These are phyloP conservation scores for Andrena camellia DNA, from an alignment of 2,888 invertebrate species.

Conservation along the genomic window DNA sequence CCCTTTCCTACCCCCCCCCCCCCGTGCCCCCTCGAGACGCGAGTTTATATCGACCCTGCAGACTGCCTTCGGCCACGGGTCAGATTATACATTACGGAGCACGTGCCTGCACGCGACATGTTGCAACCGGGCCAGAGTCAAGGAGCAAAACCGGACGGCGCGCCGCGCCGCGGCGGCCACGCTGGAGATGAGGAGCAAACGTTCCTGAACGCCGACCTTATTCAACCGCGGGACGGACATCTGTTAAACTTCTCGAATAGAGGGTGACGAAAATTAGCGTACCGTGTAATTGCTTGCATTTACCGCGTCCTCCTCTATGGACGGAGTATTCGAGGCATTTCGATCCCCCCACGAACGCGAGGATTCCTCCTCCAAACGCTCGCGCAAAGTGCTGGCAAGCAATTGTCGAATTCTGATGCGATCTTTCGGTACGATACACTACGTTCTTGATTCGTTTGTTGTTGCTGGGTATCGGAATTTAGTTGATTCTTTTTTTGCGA, in stretches of 20 bases:
- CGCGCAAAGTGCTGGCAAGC: background rate
- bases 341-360: background rate
- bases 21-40: conserved; percentile 34
- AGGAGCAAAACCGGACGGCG: conserved; percentile 34
- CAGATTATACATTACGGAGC: conserved; percentile 71
- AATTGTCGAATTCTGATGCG: conserved; percentile 21
- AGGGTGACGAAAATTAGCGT: conserved; percentile 18
- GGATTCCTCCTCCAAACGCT: background rate
- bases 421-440: background rate
- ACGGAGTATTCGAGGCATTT: conserved; percentile 2
- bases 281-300: background rate
- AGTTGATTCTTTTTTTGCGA: no score
- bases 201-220: conserved; percentile 24
- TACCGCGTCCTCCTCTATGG: background rate
- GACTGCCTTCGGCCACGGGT: conserved; percentile 66
- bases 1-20: background rate
- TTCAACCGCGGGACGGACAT: conserved; percentile 30
- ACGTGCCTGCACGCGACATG: conserved; percentile 75
- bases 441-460: background rate
- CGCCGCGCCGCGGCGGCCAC: conserved; percentile 9
- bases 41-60: conserved; percentile 61
- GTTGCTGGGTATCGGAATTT: no score
- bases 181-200: conserved; percentile 14
- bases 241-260: conserved; percentile 22
- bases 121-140: conserved; percentile 62